Evolutionary conservation across 2,797 vertebrate genomes (phyloP).

Genomic region (Pseudotriccus pelzelni): DNA sequence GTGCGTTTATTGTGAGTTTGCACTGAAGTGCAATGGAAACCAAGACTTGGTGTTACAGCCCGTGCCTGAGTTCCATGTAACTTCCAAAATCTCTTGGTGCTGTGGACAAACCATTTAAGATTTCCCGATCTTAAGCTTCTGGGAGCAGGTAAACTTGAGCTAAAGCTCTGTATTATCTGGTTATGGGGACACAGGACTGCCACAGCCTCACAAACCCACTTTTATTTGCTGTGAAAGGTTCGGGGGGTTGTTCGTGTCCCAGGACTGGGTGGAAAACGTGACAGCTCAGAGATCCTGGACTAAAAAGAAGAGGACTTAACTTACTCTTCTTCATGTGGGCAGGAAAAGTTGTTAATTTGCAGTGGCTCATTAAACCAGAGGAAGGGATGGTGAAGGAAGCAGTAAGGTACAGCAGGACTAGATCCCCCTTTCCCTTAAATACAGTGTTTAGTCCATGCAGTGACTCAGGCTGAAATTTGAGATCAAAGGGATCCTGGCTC

Average conservation of each 20-base stretch:
- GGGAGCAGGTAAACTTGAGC: not conserved
- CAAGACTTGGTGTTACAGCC: not conserved
- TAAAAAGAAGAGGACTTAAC: not conserved
- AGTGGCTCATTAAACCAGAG: not conserved
- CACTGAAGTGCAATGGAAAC: not conserved
- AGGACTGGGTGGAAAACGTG: not conserved
- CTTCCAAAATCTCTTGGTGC: not conserved
- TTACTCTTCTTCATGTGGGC: not conserved
- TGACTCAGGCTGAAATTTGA: not conserved
- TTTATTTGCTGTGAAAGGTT: not conserved
- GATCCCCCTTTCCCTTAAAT: not conserved
- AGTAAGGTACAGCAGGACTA: not conserved
- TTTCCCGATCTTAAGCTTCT: not conserved
- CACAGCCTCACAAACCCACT: not conserved
- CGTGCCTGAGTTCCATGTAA: accelerated
- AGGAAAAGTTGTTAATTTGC: not conserved
- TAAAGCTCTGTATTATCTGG: accelerated
- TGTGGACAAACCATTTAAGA: not conserved
- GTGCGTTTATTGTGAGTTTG: not conserved
- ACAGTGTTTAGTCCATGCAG: not conserved
- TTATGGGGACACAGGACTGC: not conserved
- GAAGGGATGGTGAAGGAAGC: not conserved
- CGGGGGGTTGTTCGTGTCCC: not conserved
- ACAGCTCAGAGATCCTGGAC: not conserved
- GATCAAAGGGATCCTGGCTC: constrained; percentile 9